phyloP scores from a whole-genome alignment of 2,888 invertebrate species.

The Rhyacophila evoluta region DNA sequence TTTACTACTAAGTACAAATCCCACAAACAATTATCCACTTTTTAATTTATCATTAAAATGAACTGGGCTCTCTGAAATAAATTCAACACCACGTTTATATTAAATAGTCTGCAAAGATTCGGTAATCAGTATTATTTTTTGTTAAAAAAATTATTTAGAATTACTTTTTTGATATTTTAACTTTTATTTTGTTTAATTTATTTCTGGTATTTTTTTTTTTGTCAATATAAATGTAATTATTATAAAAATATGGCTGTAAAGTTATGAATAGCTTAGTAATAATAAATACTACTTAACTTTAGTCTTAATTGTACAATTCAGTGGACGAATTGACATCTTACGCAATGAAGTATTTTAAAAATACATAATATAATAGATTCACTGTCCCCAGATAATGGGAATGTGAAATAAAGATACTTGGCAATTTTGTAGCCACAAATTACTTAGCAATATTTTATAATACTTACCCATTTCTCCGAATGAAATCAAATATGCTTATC shows the following conservation, averaged over 20 bases:
- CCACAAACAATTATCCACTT: too few relatives aligned
- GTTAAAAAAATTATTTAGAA: not conserved
- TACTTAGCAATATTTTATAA: constrained; percentile 1
- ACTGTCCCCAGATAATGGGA: not conserved
- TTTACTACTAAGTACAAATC: too few relatives aligned
- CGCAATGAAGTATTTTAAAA: constrained; percentile 26
- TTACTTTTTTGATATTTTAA: not conserved
- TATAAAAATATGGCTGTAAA: constrained; percentile 19
- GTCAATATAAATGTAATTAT: not conserved
- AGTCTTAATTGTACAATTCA: not conserved
- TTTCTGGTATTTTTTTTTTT: not conserved
- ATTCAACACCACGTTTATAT: not conserved
- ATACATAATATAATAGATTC: constrained; percentile 9
- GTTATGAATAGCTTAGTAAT: constrained; percentile 19
- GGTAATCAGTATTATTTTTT: not conserved
- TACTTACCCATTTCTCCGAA: not conserved
- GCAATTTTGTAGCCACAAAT: not conserved
- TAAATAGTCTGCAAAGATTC: not conserved
- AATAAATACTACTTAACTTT: not conserved
- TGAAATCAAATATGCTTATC: not conserved
- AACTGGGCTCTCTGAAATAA: not conserved
- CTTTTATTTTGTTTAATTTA: not conserved
- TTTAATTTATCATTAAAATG: too few relatives aligned
- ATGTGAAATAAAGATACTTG: constrained; percentile 1
- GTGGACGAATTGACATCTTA: constrained; percentile 12